Conservation (phyloP, 1,140 invertebrate species). For the Nilaparvata lugens region DNA sequence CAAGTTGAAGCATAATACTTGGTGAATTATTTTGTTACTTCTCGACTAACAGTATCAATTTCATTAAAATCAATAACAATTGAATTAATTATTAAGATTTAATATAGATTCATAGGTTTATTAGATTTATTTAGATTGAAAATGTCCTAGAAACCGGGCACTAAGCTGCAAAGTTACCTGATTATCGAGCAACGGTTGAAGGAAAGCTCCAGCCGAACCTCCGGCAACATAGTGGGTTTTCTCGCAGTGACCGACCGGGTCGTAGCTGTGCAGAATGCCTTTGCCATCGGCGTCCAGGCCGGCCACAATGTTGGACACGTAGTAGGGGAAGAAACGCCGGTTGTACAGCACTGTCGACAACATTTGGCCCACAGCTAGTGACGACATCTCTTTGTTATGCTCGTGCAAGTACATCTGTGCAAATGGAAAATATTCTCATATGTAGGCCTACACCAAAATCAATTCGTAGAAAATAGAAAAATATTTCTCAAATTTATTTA, state of each 20-base stretch:
- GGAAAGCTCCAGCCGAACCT: slow-evolving; percentile 69
- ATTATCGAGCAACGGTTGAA: slow-evolving; percentile 83
- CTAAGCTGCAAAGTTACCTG: slow-evolving; percentile 49
- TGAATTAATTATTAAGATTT: no score
- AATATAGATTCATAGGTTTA: no score
- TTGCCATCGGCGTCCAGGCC: slow-evolving; percentile 82
- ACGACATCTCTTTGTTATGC: slow-evolving; percentile 88
- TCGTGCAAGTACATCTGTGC: slow-evolving; percentile 88
- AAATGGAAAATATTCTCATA: background rate
- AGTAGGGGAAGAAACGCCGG: slow-evolving; percentile 97
- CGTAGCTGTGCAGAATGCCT: slow-evolving; percentile 90
- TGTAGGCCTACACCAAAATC: background rate
- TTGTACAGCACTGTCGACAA: slow-evolving; percentile 93
- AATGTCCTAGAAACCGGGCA: no score
- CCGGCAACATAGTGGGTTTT: slow-evolving; percentile 66
- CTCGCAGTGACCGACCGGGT: slow-evolving; percentile 93
- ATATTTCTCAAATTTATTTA: no score
- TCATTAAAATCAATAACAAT: no score
- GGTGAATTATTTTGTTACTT: no score
- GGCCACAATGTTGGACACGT: slow-evolving; percentile 89
- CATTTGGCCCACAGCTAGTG: slow-evolving; percentile 88
- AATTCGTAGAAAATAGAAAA: no score
- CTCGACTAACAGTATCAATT: no score
- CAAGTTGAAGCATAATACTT: no score
- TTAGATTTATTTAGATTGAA: no score